Base-by-base conservation (phyloP, 2,888 invertebrate genomes). In the Drosophila parthenogenetica region DNA sequence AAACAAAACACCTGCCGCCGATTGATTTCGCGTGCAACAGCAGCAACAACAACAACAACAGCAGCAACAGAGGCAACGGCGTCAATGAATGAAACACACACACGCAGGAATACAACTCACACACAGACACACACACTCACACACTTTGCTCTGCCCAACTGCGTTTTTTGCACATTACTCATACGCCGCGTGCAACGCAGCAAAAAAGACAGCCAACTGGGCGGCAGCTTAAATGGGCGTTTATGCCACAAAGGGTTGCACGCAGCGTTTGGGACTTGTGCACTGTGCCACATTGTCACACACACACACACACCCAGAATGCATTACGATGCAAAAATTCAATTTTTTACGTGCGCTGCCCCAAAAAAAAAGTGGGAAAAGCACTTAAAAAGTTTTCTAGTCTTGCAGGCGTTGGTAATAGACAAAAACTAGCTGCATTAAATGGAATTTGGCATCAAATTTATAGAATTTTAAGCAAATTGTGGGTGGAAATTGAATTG, bases 1-100 rank as follows among this genome's bases (percentile, higher is more conserved):
- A 88, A 78, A 83, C 79, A 81, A 83, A 80, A 79, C 80, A 85
- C 81, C 83, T 83, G 83, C 79, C 84, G 79, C 79, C 84, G 79
- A 87, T 83, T 84, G 83, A 81, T 83, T 81, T 81, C 79, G 81
- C 78, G 69, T 76, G 81, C 77, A 60, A 37, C 73, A 39, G 19
- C 53, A 25, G n/a, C 51, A 51, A 11, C 51, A 46, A 48, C 48
- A 29, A 11, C 29, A 17, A 32, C 76, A 53, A 39, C 73, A 37
- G 32, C 53, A 2, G 2, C 50, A 32, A 43, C 19, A 3, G 4
- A 5, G 35, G 32, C 35, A 35, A 55, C 55, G 65, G 61, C 77
- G 53, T 64, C 71, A 76, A 87, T 87, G 83, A 76, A 86, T 84
- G 80, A 79, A 82, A 49, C 59, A 57, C 25, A 29, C 57, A 17